Base-by-base conservation (phyloP, 2,113 vertebrate species). In the Rana temporaria region DNA sequence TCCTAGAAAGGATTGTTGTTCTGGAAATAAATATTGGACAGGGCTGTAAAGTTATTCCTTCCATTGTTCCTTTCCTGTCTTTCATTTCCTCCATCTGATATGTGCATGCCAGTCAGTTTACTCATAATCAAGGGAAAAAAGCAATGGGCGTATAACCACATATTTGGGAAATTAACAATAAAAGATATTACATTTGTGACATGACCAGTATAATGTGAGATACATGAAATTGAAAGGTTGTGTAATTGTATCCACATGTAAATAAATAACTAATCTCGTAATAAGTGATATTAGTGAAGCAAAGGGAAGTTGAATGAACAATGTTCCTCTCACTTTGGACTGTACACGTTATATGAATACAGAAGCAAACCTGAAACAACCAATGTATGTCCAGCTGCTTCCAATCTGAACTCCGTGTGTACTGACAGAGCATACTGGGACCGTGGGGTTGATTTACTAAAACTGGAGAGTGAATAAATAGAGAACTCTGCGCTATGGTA, bases 1-100 rank as follows among this genome's bases (percentile, higher is more conserved):
- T 75, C 56, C 57, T 75, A 75, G 56, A 75, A 75, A 62, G 56
- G 72, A 75, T 75, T 56, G 34, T 38, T 62, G 72, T 42, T 19
- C 72, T 75, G 26, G 38, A 65, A 63, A 77, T 77, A 65, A 32
- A 63, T 26, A n/a, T 77, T n/a, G 64, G 12, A 30, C 74, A 18
- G 4, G 17, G 18, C 24, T 63, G 57, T n/a, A 77, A 22, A 65
- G 60, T 65, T 77, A 77, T 65, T 77, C 34, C 59, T 64, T 64
- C 60, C 74, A 52, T 77, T 63, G 60, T 52, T 65, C 74, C 30
- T 60, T 77, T 53, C 74, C 59, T 63, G 34, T 64, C 74, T 64
- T n/a, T 77, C 20, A 65, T 42, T 64, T 65, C 74, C 74, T 63
- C 6, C 56, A 63, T 48, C 4, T 73, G 57, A 60, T 55, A n/a